Conservation (phyloP, 2,888 invertebrate species). For the Netelia virgata region DNA sequence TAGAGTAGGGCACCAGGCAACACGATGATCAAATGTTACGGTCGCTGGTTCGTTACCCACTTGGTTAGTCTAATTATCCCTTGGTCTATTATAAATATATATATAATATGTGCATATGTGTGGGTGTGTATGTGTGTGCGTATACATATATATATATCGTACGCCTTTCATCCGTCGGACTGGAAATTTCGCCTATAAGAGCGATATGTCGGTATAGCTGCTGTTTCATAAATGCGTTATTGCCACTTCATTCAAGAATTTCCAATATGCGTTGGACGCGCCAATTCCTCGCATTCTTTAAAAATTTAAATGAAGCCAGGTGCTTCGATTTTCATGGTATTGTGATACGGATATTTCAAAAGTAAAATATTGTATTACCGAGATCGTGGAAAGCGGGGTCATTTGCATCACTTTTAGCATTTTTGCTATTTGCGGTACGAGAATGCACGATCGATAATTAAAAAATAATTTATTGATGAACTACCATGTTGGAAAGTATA, state of each 20-base stretch:
- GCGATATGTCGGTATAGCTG: not conserved
- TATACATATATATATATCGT: too few relatives aligned
- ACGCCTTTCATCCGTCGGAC: too few relatives aligned
- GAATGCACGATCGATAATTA: too few relatives aligned
- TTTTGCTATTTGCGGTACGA: too few relatives aligned
- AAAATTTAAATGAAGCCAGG: not conserved
- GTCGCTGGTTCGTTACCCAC: conserved; percentile 72
- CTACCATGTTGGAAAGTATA: too few relatives aligned
- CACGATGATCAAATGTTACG: conserved; percentile 74
- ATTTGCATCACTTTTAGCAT: too few relatives aligned
- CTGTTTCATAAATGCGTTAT: not conserved
- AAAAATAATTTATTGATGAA: too few relatives aligned
- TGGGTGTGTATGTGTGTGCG: too few relatives aligned
- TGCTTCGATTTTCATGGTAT: not conserved
- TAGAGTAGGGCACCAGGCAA: conserved; percentile 63
- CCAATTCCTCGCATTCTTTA: not conserved
- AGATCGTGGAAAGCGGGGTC: too few relatives aligned
- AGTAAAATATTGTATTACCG: too few relatives aligned
- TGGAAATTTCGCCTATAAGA: not conserved
- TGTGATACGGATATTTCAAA: too few relatives aligned
- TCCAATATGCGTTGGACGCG: not conserved
- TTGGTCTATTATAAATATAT: conserved; percentile 61
- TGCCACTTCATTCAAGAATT: not conserved
- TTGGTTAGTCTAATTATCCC: conserved; percentile 71
- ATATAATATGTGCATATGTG: not conserved